Evolutionary conservation across 2,888 invertebrate species (phyloP), one percentile per base, ranked within the genome.

Genomic region (Lottia gigantea): DNA sequence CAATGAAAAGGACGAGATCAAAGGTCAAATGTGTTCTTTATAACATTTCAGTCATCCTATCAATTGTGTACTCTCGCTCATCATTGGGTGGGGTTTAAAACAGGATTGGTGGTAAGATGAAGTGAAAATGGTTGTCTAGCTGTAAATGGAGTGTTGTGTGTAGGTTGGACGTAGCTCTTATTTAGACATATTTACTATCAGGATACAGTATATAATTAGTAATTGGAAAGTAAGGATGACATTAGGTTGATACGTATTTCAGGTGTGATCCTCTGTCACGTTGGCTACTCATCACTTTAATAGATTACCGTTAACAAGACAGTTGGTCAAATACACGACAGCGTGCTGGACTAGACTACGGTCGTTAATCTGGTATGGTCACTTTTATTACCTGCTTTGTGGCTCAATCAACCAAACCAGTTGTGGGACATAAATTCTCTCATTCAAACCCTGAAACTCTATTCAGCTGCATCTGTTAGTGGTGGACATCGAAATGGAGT

Each of bases 1-100:
- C 19, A 49, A 49, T 49, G 49, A 49, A 49, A 16, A 49, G 16
- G 49, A 16, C 15, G 16, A 16, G 49, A 19, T 49, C 49, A 49
- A 49, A 49, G 49, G 49, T 49, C 49, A 49, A 16, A 16, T 49
- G 19, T 49, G 49, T 49, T 19, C 49, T 49, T 19, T 16, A 8
- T 49, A 19, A 19, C 14, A 8, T 49, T 19, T 19, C n/a, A 8
- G 16, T 49, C 49, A 49, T 49, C 49, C 49, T 49, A 49, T 49
- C 49, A 49, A 49, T 49, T 49, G 49, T 49, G 49, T 49, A 19
- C 49, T 49, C 19, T 49, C 3, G 31, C 49, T 49, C 49, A 49
- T 49, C 49, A 19, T 19, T 49, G 49, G 49, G 49, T 49, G 49
- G n/a, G 49, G 49, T 49, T 49, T 31, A 19, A 49, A 16, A 49